Evolutionary conservation across 2,797 vertebrate species (phyloP), one percentile per base, ranked within the genome.

Genomic region (Sebastes elongatus): DNA sequence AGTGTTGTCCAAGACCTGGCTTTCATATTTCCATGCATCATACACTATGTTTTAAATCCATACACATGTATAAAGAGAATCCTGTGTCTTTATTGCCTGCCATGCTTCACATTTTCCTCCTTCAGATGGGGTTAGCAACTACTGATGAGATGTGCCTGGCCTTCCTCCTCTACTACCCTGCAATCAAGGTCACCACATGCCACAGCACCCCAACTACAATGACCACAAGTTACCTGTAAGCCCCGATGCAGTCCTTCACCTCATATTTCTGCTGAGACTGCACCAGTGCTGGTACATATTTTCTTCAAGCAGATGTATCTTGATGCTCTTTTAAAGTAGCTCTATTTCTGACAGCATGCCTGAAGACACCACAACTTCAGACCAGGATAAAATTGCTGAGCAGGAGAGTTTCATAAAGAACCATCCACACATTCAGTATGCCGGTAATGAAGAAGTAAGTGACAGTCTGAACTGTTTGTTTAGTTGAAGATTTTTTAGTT

Each of bases 61-160:
- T 28, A 7, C 3, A 3, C 22, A 64, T 49, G 11, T 59, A n/a
- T 11, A 27, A 63, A 72, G 27, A 56, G 7, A 62, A 66, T 32
- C 11, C 53, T 1, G 28, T 61, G 18, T 64, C 28, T 62, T 49
- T 42, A 33, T 57, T 46, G 5, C 2, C 49, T 27, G 10, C 20
- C 63, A 49, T 61, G 10, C 46, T 62, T 59, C 6, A 27, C 9
- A 30, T 68, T 55, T 38, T 28, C 55, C 22, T 65, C n/a, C 38
- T 72, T 62, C 80, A 96, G 95, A 90, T 94, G 57, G 95, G 95
- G 22, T 63, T 94, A 2, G 84, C 78, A 20, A 95, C 93, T 18
- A 88, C 74, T 7, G 75, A 89, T 70, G 95, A 96, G 82, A 96
- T 96, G 95, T 96, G 95, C 27, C 66, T 96, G 74, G 94, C 94